Evolutionary conservation across 2,888 invertebrate genomes (phyloP), one percentile per base, ranked within the genome.

Genomic region (Drepana falcataria): DNA sequence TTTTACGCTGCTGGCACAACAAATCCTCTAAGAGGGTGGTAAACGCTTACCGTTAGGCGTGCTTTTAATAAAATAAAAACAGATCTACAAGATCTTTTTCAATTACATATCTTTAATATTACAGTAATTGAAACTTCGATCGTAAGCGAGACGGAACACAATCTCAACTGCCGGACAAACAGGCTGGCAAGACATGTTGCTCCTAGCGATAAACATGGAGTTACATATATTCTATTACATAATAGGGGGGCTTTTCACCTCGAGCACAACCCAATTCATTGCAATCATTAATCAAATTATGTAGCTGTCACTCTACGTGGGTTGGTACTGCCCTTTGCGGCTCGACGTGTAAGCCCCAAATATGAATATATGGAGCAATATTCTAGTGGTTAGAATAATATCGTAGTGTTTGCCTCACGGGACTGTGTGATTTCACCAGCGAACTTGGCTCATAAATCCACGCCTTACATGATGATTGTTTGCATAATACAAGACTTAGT

Each of bases 401-500:
- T 9, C 9, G 9, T 44, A 44, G 44, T 9, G 9, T 9, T 44
- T 9, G 44, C 77, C 85, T 81, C 82, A 68, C 60, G 78, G 79
- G 73, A 66, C 65, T 74, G 81, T 75, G 81, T 81, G 85, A 85
- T 82, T 83, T 77, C 79, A 81, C 69, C 80, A 79, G 81, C 83
- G 81, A 90, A 90, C 86, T 90, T 89, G 80, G 74, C 83, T 85
- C 89, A 88, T 90, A 90, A 89, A 90, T 90, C 88, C 83, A 82
- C 83, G 85, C 88, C 87, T 88, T 87, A 87, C 87, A 86, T 87
- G 87, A 90, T 89, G 86, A 88, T 82, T 85, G 88, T 90, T 90
- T 90, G 89, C 89, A 90, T 90, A 90, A 90, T 89, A 90, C 87
- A 89, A 85, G 86, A 88, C 88, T 87, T 83, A 85, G 85, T 69